Evolutionary conservation across 2,113 vertebrate genomes (phyloP).

Genomic region (Eidolon helvum): DNA sequence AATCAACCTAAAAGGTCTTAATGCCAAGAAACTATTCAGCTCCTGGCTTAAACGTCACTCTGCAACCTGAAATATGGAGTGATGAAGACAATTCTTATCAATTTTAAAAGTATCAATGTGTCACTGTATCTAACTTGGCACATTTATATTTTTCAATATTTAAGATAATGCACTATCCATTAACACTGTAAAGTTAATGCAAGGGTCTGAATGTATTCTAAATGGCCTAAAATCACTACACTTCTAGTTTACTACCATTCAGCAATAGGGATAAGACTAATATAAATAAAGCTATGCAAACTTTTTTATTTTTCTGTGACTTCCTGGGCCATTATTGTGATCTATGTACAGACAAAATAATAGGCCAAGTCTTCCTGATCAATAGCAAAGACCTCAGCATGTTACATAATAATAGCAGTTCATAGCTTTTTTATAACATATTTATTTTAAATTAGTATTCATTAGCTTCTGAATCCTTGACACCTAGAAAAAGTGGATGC

Average conservation of each 20-base stretch:
- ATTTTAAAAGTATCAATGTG: background rate
- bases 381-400: background rate
- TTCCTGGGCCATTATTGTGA: background rate
- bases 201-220: background rate
- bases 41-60: background rate
- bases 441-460: constrained; percentile 67
- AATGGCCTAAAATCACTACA: background rate
- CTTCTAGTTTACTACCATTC: background rate
- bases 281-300: background rate
- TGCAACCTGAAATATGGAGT: background rate
- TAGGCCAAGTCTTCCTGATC: background rate
- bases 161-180: background rate
- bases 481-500: constrained; percentile 8
- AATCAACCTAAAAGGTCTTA: background rate
- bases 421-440: constrained; percentile 19
- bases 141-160: background rate
- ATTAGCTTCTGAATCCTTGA: constrained; percentile 38
- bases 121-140: background rate
- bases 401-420: background rate
- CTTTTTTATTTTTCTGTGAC: background rate
- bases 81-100: background rate
- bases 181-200: background rate
- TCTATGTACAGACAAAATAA: background rate
- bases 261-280: background rate
- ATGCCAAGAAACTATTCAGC: background rate